These are phyloP conservation scores for Triplophysa siluroides DNA, from an alignment of 2,113 vertebrate genomes.

Conservation along the genomic window DNA sequence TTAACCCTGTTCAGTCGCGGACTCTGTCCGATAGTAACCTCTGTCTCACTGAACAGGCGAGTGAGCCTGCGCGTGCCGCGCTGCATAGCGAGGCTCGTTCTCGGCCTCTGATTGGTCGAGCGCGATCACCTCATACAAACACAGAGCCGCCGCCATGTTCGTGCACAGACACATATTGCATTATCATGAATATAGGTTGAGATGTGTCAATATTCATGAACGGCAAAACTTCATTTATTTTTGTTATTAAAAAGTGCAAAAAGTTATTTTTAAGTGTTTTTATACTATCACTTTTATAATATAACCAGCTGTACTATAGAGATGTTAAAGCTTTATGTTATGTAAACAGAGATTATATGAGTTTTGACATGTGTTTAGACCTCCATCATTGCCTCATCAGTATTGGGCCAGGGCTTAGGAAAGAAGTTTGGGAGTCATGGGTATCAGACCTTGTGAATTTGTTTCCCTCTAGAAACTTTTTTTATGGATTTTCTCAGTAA, in stretches of 20 bases:
- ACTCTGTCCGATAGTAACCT: constrained; percentile 84
- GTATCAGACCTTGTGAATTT: neutral
- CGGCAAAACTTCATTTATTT: too few relatives aligned
- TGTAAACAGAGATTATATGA: too few relatives aligned
- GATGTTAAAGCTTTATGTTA: too few relatives aligned
- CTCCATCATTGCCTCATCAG: too few relatives aligned
- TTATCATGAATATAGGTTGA: neutral
- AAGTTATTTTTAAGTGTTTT: too few relatives aligned
- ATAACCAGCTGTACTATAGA: too few relatives aligned
- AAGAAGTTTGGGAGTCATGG: neutral
- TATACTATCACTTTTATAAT: too few relatives aligned
- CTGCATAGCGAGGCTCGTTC: constrained; percentile 65
- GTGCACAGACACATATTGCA: neutral
- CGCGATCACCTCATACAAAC: constrained; percentile 90
- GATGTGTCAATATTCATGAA: neutral
- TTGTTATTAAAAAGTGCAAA: too few relatives aligned
- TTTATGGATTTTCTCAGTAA: neutral
- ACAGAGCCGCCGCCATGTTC: constrained; percentile 63
- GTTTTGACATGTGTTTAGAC: too few relatives aligned
- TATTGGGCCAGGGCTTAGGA: too few relatives aligned
- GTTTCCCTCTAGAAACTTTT: neutral
- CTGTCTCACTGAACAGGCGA: constrained; percentile 44
- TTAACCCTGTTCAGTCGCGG: constrained; percentile 63
- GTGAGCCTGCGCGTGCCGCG: constrained; percentile 55
- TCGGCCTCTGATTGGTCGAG: constrained; percentile 83